Evolutionary conservation across 2,888 invertebrate species (phyloP).

Genomic region (Hydroisotoma schaefferi): DNA sequence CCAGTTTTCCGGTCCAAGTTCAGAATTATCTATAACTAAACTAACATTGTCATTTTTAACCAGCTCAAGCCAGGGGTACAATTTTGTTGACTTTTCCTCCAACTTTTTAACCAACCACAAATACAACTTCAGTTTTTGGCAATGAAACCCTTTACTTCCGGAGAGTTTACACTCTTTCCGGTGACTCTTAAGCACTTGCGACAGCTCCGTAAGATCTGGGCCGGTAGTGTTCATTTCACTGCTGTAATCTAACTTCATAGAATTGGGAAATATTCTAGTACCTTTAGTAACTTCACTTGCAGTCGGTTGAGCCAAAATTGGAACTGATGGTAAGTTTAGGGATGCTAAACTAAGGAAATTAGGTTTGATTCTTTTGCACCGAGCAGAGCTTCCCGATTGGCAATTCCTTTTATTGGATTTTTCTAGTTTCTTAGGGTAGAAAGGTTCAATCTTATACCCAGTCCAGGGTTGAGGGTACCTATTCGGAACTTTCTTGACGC

Average conservation of each 20-base stretch:
- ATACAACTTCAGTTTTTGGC: conserved; percentile 37
- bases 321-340: too few species aligned
- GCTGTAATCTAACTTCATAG: background rate
- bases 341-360: too few species aligned
- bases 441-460: background rate
- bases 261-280: background rate
- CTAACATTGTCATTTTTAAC: conserved; percentile 19
- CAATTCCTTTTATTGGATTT: too few species aligned
- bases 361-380: too few species aligned
- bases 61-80: conserved; percentile 35
- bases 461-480: background rate
- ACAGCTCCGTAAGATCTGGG: conserved; percentile 13
- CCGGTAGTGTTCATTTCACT: background rate
- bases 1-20: conserved; percentile 32
- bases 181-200: conserved; percentile 16
- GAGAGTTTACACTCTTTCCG: conserved; percentile 25
- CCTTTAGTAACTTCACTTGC: too few species aligned
- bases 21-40: conserved; percentile 3
- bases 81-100: conserved; percentile 30
- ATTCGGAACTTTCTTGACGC: too few species aligned
- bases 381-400: too few species aligned
- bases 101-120: conserved; percentile 39
- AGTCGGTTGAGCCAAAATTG: too few species aligned
- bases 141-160: conserved; percentile 23
- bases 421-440: too few species aligned